Evolutionary conservation across 1,140 invertebrate species (phyloP).

Genomic region (Geopemphigus sp.): DNA sequence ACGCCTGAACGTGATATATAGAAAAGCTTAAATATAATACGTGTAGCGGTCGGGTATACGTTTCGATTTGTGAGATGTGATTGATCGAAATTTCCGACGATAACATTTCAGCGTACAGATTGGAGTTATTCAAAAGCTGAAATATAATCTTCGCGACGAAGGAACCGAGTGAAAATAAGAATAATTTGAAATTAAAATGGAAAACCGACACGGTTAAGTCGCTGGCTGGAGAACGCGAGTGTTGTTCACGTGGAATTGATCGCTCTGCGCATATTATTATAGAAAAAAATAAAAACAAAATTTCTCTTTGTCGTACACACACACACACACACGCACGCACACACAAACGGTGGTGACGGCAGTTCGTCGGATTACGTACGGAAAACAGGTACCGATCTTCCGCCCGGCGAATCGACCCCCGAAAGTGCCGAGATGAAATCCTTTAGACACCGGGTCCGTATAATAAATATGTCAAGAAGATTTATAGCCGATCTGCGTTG

Average conservation of each 20-base stretch:
- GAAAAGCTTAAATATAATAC: too few relatives aligned
- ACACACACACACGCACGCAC: too few relatives aligned
- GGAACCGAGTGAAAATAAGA: background rate
- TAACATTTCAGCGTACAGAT: too few relatives aligned
- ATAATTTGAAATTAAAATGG: background rate
- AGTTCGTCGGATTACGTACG: background rate
- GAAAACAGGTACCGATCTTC: background rate
- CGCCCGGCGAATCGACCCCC: background rate
- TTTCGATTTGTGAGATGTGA: too few relatives aligned
- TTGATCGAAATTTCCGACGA: too few relatives aligned
- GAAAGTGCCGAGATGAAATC: constrained; percentile 34
- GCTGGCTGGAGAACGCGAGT: background rate
- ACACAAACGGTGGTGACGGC: background rate
- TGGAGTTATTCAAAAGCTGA: too few relatives aligned
- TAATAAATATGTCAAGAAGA: constrained; percentile 46
- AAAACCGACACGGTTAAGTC: background rate
- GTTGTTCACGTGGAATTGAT: background rate
- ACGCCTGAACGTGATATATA: too few relatives aligned
- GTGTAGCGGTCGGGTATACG: too few relatives aligned
- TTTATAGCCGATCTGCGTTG: constrained; percentile 37
- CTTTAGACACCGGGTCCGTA: constrained; percentile 32
- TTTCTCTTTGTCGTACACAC: background rate
- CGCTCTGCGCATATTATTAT: background rate
- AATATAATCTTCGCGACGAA: too few relatives aligned
- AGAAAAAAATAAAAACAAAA: background rate